Evolutionary conservation across 2,888 invertebrate genomes (phyloP).

Genomic region (Clostera curtula): DNA sequence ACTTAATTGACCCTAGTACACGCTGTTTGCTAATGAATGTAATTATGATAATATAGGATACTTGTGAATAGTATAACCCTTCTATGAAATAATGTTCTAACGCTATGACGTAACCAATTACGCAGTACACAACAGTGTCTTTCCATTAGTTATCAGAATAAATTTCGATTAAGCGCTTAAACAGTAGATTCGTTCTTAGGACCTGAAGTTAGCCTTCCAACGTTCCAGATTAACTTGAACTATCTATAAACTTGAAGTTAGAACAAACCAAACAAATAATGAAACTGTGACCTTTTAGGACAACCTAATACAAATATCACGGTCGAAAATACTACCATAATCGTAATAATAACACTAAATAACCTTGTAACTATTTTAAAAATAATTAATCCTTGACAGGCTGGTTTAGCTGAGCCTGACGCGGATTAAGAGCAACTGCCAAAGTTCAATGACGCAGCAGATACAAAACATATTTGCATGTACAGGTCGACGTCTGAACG

Average conservation of each 20-base stretch:
- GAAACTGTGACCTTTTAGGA: too few relatives aligned
- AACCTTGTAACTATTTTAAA: slow-evolving; percentile 17
- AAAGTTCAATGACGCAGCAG: slow-evolving; percentile 28
- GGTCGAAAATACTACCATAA: not conserved
- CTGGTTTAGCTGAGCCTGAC: slow-evolving; percentile 15
- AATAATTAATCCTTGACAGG: slow-evolving; percentile 23
- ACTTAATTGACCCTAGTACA: not conserved
- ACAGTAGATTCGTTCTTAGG: too few relatives aligned
- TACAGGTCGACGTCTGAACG: slow-evolving; percentile 20
- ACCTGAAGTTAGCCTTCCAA: too few relatives aligned
- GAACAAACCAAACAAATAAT: too few relatives aligned
- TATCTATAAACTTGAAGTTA: too few relatives aligned
- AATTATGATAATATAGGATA: slow-evolving; percentile 15
- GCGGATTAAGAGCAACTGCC: slow-evolving; percentile 7
- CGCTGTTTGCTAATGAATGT: slow-evolving; percentile 10
- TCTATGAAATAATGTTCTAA: too few relatives aligned
- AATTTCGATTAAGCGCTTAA: too few relatives aligned
- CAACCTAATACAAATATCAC: too few relatives aligned
- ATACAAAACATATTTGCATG: slow-evolving; percentile 16
- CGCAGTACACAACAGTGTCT: too few relatives aligned
- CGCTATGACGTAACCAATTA: too few relatives aligned
- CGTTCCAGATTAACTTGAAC: too few relatives aligned
- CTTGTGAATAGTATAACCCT: slow-evolving; percentile 1
- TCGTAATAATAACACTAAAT: slow-evolving; percentile 6
- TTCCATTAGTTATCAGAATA: too few relatives aligned